Evolutionary conservation across 1,140 invertebrate species (phyloP).

Genomic region (Drosophila nasuta): DNA sequence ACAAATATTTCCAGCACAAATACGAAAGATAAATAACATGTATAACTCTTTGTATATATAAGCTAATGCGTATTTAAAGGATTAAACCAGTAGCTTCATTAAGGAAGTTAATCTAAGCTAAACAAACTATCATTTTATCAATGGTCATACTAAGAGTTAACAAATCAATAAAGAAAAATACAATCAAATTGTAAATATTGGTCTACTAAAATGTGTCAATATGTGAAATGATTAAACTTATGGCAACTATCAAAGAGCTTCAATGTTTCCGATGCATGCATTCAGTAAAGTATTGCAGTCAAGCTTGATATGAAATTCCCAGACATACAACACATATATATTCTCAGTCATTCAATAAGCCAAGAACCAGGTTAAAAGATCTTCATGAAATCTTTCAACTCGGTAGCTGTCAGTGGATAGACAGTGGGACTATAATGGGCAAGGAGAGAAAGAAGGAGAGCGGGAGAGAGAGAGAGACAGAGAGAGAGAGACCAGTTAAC

Average conservation of each 20-base stretch:
- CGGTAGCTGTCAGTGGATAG: slow-evolving; percentile 29
- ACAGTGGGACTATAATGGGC: not conserved
- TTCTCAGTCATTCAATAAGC: slow-evolving; percentile 17
- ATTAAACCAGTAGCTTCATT: too few species aligned
- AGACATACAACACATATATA: not conserved
- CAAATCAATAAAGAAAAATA: too few species aligned
- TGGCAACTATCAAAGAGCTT: not conserved
- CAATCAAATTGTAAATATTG: too few species aligned
- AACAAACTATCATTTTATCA: too few species aligned
- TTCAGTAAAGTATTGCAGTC: not conserved
- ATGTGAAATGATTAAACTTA: too few species aligned
- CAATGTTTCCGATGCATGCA: not conserved
- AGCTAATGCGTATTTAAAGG: too few species aligned
- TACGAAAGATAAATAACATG: too few species aligned
- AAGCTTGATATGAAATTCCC: slow-evolving; percentile 8
- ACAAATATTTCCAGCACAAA: too few species aligned
- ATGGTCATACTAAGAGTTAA: too few species aligned
- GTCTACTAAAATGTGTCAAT: too few species aligned
- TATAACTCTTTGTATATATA: too few species aligned
- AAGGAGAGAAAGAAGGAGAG: not conserved
- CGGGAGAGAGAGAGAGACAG: not conserved
- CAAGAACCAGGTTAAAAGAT: slow-evolving; percentile 13
- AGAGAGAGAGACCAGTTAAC: slow-evolving; percentile 21
- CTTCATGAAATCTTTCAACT: slow-evolving; percentile 35
- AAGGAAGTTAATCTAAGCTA: too few species aligned